These are phyloP conservation scores for Halocynthia roretzi DNA, from an alignment of 23 tunicate species.

Conservation along the genomic window DNA sequence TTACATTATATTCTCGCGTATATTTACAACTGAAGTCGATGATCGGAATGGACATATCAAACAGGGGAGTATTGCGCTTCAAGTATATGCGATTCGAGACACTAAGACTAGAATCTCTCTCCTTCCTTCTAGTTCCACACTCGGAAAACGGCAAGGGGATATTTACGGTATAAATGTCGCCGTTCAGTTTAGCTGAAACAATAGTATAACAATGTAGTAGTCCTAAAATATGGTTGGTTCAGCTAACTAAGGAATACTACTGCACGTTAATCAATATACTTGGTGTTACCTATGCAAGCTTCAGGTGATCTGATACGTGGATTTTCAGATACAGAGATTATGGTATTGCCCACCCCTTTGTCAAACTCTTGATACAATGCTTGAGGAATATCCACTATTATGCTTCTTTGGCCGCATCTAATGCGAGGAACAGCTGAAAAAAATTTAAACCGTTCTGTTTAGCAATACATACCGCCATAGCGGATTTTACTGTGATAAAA, in stretches of 20 bases:
- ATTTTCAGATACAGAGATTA: conserved; percentile 13
- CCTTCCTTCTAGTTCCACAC: neutral
- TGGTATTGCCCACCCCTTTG: conserved; percentile 30
- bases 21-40: conserved; percentile 27
- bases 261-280: too few species aligned
- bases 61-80: conserved; percentile 2
- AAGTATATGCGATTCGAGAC: conserved; percentile 1
- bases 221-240: too few species aligned
- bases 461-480: neutral
- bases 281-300: too few species aligned
- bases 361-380: conserved; percentile 36
- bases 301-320: neutral
- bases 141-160: conserved; percentile 7
- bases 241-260: too few species aligned
- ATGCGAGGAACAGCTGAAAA: conserved; percentile 27
- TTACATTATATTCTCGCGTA: conserved; percentile 10
- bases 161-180: too few species aligned
- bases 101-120: neutral
- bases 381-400: conserved; percentile 5
- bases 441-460: neutral
- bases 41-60: conserved; percentile 32
- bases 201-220: too few species aligned
- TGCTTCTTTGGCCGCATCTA: conserved; percentile 14
- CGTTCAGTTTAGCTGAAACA: too few species aligned
- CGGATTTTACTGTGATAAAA: neutral